Base-by-base conservation (phyloP, 2,888 invertebrate species). In the Callosobruchus maculatus region DNA sequence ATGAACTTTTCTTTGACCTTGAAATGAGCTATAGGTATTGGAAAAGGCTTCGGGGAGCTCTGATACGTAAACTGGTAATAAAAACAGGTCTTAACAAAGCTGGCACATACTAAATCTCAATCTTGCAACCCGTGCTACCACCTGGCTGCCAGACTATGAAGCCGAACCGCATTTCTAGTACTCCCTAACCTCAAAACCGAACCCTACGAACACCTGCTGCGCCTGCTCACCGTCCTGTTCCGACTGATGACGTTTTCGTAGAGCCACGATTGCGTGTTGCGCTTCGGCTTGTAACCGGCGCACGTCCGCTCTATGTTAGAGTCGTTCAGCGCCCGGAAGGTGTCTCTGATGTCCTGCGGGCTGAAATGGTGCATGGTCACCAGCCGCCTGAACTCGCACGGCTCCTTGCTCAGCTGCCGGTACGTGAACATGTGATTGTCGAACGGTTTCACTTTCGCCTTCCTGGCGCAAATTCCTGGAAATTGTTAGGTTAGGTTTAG, bases 391-490 rank as follows among this genome's bases (percentile, higher is more conserved):
- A 75, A 78, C 20, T 78, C 74, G 74, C 81, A 81, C 49, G 74
- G 77, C 49, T 81, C 78, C 20, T 74, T 73, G 9, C 71, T 73
- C 49, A 78, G n/a, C 0, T 13, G 0, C 13, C 75, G 74, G 67
- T 76, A 80, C 0, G 79, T 80, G 67, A 81, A 81, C 26, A 76
- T 71, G 2, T 72, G 73, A 70, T 77, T 77, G 72, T 79, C 75
- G 13, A 73, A 74, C 2, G 79, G 77, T n/a, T 70, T 73, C 13
- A 80, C 73, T 13, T 74, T 74, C 4, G 78, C 77, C 67, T 79
- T 79, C 22, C 75, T 77, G 2, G 81, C 77, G 73, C 82, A 82
- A 22, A 82, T 80, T n/a, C 81, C 81, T 81, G 70, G 67, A 79
- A 77, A 30, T 18, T 2, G 7, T 26, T 2, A 26, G 26, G 7